These are phyloP conservation scores for Sipunculus nudus DNA, from an alignment of 2,888 invertebrate species.

Conservation along the genomic window DNA sequence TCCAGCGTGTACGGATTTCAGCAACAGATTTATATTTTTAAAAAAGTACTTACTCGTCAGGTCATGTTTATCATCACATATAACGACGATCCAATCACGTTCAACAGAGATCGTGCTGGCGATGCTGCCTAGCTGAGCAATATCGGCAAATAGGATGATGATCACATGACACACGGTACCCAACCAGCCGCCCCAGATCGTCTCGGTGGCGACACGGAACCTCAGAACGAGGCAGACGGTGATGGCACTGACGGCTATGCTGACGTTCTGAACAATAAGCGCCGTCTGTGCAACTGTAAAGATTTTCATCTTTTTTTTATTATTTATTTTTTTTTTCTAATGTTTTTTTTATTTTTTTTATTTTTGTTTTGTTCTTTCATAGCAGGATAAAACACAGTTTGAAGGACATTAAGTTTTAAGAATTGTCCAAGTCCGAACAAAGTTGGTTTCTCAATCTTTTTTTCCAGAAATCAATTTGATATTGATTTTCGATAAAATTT, in stretches of 20 bases:
- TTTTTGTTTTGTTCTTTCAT: too few relatives aligned
- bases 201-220: background rate
- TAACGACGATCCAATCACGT: constrained; percentile 69
- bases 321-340: too few relatives aligned
- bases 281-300: constrained; percentile 17
- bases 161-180: background rate
- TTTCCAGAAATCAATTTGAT: too few relatives aligned
- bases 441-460: too few relatives aligned
- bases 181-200: constrained; percentile 4
- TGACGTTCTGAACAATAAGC: background rate
- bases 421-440: too few relatives aligned
- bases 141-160: constrained; percentile 53
- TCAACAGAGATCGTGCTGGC: constrained; percentile 63
- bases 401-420: too few relatives aligned
- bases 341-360: too few relatives aligned
- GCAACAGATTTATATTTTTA: too few relatives aligned
- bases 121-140: constrained; percentile 64
- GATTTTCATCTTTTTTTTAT: too few relatives aligned
- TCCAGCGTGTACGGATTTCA: too few relatives aligned
- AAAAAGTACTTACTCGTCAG: constrained; percentile 62
- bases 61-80: constrained; percentile 62
- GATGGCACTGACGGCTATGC: background rate
- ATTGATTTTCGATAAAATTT: too few relatives aligned
- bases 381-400: too few relatives aligned
- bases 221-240: background rate